Base-by-base conservation (phyloP, 2,797 vertebrate genomes). In the Silurus aristotelis region DNA sequence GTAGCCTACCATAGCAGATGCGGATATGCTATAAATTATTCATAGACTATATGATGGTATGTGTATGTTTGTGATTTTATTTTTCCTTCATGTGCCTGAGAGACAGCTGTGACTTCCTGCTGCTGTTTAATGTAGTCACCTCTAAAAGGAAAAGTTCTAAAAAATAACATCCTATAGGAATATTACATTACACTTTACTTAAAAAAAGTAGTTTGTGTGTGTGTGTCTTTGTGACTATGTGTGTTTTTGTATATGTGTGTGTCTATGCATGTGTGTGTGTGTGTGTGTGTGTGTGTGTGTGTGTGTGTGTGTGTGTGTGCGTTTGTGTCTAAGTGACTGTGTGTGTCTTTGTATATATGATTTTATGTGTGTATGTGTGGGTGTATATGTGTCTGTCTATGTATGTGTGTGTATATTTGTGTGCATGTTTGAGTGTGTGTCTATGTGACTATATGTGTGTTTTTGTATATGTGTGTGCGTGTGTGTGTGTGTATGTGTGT, bases 161-260 rank as follows among this genome's bases (percentile, higher is more conserved):
- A 25, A 60, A 60, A 84, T 60, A 85, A 66, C 80, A 73, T 73
- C 63, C 67, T 60, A 58, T 43, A 73, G 56, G 70, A 31, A 85
- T 76, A 27, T 55, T 67, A 31, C 52, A 27, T n/a, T 80, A 55
- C 17, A 80, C 52, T 61, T 5, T 61, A 13, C 6, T 3, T 4
- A 38, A 38, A 38, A 38, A 38, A 38, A 52, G 81, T n/a, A 20
- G 52, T 83, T 12, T 61, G 9, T n/a, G 8, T 70, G 8, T 70
- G 38, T 31, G 31, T 31, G 60, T 61, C 12, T 61, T 13, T 61
- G 60, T 61, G 60, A 15, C 12, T 22, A 13, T 61, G 60, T 61
- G 60, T 61, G 5, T 6, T 19, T 61, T 7, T 52, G 6, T 52
- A 52, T 7, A 10, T 52, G 48, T 7, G 48, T 52, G 48, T 52